Base-by-base conservation (phyloP, 2,797 vertebrate species). In the Leptoclinus maculatus region DNA sequence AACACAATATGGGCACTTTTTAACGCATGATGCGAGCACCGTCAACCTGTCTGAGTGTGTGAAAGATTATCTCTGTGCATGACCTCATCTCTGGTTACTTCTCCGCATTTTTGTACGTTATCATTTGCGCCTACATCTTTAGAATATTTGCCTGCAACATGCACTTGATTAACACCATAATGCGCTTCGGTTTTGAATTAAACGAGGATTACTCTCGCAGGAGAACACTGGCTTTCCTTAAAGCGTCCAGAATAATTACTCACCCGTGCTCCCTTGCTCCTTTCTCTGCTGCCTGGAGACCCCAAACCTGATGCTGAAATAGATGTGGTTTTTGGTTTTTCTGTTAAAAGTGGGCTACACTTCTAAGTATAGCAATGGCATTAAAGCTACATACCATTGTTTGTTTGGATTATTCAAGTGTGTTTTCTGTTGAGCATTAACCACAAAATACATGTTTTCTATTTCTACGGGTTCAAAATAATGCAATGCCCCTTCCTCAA, bases 251-350 rank as follows among this genome's bases (percentile, higher is more conserved):
- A 93, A 90, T 86, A 89, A 93, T 89, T 81, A 89, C 83, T 82
- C 87, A 86, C 51, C 88, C 87, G 60, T 87, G 86, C 83, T 83
- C 67, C 70, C 62, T 84, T 36, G 66, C 87, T 90, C 78, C 82
- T 85, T 83, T 84, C 75, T 80, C 63, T 82, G 81, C 91, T 83
- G 91, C 89, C 78, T 76, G 83, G 92, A 94, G 90, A 94, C 93
- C 95, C 94, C 91, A 91, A 93, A 93, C 89, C 90, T 91, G 86
- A 89, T 76, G 89, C 90, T 89, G 86, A 94, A 94, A 94, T 95
- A 95, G 92, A 95, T 93, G 93, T 91, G 93, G 92, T 83, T 95
- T 94, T 78, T 89, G 91, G 89, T 83, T 90, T 60, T 86, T 81
- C 85, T 90, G 83, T 93, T 92, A 89, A 92, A 92, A 94, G 91